Percentiles rank a stretch among this genome's conserved stretches.
Conservation (phyloP, 1,140 invertebrate genomes). For the Drosophila repletoides region DNA sequence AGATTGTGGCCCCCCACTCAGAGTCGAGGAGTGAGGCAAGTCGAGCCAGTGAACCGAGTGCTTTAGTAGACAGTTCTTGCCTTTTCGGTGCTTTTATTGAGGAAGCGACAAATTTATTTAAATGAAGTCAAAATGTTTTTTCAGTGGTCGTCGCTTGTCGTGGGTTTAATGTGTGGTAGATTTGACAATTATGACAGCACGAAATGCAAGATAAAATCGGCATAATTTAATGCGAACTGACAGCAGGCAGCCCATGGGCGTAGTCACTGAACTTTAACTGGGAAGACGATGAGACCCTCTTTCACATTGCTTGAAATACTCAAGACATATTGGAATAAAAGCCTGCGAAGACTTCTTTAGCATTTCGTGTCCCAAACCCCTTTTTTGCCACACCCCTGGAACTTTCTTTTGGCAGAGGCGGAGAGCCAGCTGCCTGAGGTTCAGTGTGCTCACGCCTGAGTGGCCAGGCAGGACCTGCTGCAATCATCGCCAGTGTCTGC, state of each 20-base stretch:
- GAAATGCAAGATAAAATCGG: slow-evolving; percentile 68
- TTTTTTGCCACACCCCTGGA: too few relatives aligned
- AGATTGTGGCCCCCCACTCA: not conserved
- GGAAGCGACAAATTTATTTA: slow-evolving; percentile 79
- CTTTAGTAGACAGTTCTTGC: slow-evolving; percentile 28
- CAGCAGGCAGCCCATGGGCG: not conserved
- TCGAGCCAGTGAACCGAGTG: slow-evolving; percentile 12
- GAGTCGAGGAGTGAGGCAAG: not conserved
- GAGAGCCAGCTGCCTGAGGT: too few relatives aligned
- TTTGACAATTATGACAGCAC: slow-evolving; percentile 76
- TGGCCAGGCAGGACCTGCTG: slow-evolving; percentile 40
- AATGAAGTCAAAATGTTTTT: slow-evolving; percentile 70
- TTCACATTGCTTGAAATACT: too few relatives aligned
- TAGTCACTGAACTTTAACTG: too few relatives aligned
- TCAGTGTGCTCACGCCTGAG: slow-evolving; percentile 11
- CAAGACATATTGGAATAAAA: too few relatives aligned
- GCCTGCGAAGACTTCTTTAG: too few relatives aligned
- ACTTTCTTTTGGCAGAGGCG: too few relatives aligned
- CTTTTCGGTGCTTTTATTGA: slow-evolving; percentile 64
- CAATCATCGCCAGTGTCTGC: slow-evolving; percentile 52
- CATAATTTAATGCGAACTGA: slow-evolving; percentile 51
- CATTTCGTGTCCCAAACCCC: too few relatives aligned
- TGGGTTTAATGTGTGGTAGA: slow-evolving; percentile 74
- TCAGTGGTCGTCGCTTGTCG: slow-evolving; percentile 32
- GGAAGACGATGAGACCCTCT: too few relatives aligned